Evolutionary conservation across 2,113 vertebrate species (phyloP), one percentile per base, ranked within the genome.

Genomic region (Tragelaphus scriptus): DNA sequence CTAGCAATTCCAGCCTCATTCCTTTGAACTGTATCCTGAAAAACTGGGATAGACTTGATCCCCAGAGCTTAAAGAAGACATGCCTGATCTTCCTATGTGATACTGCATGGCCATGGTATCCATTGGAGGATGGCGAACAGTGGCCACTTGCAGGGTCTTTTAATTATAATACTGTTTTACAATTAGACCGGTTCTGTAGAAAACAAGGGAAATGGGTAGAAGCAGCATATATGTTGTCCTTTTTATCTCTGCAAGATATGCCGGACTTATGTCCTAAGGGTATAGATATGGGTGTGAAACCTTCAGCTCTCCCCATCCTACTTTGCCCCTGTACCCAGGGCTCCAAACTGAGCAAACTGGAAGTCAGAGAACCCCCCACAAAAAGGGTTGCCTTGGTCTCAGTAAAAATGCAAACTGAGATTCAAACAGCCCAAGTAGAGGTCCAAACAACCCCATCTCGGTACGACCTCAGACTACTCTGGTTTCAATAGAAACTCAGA

Each of bases 81-180:
- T 9, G 8, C 32, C 65, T 36, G 8, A n/a, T 68, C 32, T 68
- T 68, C 17, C n/a, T 68, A 21, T 36, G n/a, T 11, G n/a, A 36
- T 68, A 21, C 65, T 11, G 8, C 65, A 5, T 36, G 65, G 17
- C 65, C n/a, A 36, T 4, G 2, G 65, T 71, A 36, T 71, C 65
- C 65, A 71, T 0, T 36, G 65, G 32, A 71, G n/a, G n/a, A 36
- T 0, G 2, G 32, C 1, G 8, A 68, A 68, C 4, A 1, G 65
- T 71, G 65, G 65, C 65, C 1, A 1, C n/a, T 71, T 71, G 65
- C 8, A 36, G 65, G 65, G 65, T 71, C 65, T 71, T n/a, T 71
- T 36, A 71, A 71, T 21, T 71, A 36, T 68, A 10, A 68, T 21
- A 36, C 65, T 68, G 65, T 68, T 36, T 36, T 68, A 68, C 65